A percentile compares a stretch with the other conserved stretches of the same genome.
These are phyloP conservation scores for Micropoecilia bifurca DNA, from an alignment of 2,797 vertebrate genomes.

Conservation along the genomic window DNA sequence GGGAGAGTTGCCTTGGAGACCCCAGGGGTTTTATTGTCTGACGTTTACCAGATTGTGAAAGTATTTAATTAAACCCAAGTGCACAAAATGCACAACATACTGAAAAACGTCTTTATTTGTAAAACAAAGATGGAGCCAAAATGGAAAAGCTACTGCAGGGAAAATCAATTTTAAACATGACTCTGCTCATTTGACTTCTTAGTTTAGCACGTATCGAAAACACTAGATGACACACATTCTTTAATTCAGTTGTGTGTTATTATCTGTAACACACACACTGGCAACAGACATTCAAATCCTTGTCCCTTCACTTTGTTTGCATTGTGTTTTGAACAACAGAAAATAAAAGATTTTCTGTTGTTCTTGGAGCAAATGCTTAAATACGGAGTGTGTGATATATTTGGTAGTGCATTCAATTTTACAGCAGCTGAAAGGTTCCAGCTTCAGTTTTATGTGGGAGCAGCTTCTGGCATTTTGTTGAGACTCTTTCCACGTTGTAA, in stretches of 20 bases:
- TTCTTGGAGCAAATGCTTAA: background rate
- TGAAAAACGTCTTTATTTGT: background rate
- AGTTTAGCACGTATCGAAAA: background rate
- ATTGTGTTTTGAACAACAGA: background rate
- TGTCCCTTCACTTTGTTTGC: background rate
- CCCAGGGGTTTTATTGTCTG: constrained; percentile 10
- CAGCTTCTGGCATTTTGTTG: background rate
- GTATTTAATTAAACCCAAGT: background rate
- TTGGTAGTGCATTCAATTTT: background rate
- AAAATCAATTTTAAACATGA: background rate
- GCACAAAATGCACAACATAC: background rate
- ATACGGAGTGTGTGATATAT: background rate
- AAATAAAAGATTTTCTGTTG: background rate
- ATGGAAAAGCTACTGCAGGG: background rate
- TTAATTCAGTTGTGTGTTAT: background rate
- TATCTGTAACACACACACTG: background rate
- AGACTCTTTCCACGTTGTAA: background rate
- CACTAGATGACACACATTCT: background rate
- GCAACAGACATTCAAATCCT: constrained; percentile 19
- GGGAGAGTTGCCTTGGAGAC: constrained; percentile 21
- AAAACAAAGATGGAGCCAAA: background rate
- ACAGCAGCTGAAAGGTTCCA: background rate
- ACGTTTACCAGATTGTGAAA: background rate
- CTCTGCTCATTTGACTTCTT: background rate
- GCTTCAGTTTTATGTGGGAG: background rate